phyloP scores from a whole-genome alignment of 2,888 invertebrate genomes.

The Calameuta pallipes region DNA sequence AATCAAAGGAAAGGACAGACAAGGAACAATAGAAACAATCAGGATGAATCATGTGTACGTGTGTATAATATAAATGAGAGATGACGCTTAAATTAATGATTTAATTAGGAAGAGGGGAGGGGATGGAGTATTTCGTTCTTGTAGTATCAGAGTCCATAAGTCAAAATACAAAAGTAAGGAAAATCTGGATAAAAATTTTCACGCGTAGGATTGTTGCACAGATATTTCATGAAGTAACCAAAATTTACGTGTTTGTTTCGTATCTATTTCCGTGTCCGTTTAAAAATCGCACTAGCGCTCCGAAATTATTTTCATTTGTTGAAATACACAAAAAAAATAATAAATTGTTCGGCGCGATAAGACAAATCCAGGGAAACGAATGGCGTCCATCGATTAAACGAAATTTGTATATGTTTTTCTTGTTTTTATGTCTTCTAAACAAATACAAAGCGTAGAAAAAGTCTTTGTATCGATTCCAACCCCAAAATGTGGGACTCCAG shows the following conservation, averaged over 20 bases:
- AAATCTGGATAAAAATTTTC: not conserved
- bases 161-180: not conserved
- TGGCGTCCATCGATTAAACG: not conserved
- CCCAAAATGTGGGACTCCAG: not conserved
- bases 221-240: not conserved
- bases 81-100: constrained; percentile 15
- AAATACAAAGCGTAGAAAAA: not conserved
- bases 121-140: constrained; percentile 18
- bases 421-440: not conserved
- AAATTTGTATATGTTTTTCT: not conserved
- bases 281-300: too few species aligned
- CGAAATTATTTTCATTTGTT: not conserved
- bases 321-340: too few species aligned
- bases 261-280: not conserved
- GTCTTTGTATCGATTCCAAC: not conserved
- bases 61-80: not conserved
- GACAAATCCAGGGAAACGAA: not conserved
- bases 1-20: not conserved
- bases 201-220: not conserved
- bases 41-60: not conserved
- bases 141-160: not conserved
- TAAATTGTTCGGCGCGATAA: not conserved
- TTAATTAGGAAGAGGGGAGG: constrained; percentile 3
- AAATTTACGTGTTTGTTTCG: not conserved
- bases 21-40: not conserved